phyloP scores from a whole-genome alignment of 2,113 vertebrate genomes.

The Mesembrinibis cayennensis region DNA sequence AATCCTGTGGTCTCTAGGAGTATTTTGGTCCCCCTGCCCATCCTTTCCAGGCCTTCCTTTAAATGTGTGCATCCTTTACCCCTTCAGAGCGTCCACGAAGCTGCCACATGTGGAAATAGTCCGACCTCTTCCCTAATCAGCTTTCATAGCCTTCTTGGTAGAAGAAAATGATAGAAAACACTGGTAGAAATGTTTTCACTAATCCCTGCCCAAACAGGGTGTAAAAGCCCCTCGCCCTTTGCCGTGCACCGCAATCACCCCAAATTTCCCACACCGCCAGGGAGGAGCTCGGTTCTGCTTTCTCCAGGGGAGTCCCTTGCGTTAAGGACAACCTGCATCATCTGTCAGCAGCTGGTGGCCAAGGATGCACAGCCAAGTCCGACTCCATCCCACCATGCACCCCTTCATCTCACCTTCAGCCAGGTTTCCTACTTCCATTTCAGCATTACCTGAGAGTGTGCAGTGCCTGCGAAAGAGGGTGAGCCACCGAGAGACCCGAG shows the following conservation, averaged over 20 bases:
- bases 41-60: background rate
- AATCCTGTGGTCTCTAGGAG: accelerated
- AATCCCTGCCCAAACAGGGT: background rate
- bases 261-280: background rate
- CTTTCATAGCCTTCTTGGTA: background rate
- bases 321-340: background rate
- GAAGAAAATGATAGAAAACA: background rate
- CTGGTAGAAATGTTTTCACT: background rate
- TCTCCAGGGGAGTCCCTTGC: too few species aligned
- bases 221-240: background rate
- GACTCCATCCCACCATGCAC: background rate
- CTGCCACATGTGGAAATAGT: background rate
- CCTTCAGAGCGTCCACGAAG: background rate
- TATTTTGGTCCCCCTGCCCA: background rate
- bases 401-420: background rate
- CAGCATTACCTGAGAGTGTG: background rate
- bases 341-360: background rate
- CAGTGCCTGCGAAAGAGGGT: background rate
- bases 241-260: background rate
- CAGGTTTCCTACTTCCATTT: background rate
- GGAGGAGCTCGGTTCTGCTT: background rate
- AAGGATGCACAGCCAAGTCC: background rate
- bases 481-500: accelerated
- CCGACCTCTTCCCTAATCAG: background rate
- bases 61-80: background rate